phyloP scores from a whole-genome alignment of 2,797 vertebrate species.

The Hydrophis major region DNA sequence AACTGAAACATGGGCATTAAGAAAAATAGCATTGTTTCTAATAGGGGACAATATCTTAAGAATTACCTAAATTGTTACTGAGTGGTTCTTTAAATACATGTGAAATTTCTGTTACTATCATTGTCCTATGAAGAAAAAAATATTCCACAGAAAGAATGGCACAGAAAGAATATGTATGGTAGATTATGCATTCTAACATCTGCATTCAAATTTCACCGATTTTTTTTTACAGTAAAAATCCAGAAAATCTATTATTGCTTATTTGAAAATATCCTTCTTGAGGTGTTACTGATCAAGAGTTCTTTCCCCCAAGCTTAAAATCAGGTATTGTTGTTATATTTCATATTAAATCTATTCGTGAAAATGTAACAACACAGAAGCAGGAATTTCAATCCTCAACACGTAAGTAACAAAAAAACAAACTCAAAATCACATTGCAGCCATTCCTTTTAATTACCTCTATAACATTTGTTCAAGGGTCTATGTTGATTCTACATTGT shows the following conservation, averaged over 20 bases:
- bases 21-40: background rate
- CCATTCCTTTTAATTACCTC: background rate
- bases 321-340: background rate
- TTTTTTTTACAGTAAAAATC: background rate
- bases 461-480: background rate
- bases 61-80: background rate
- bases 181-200: background rate
- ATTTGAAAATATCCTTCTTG: too few species aligned
- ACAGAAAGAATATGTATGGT: background rate
- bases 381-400: background rate
- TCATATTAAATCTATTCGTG: background rate
- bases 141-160: background rate
- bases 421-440: background rate
- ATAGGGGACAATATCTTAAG: background rate
- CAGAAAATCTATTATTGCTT: background rate
- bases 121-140: background rate
- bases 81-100: background rate
- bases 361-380: background rate
- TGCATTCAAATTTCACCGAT: background rate
- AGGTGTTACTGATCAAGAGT: background rate
- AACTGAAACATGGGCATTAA: background rate
- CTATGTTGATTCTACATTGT: background rate
- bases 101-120: background rate
- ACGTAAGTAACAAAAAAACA: background rate
- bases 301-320: background rate